These are phyloP conservation scores for Lithobates sylvaticus DNA, from an alignment of 2,797 vertebrate genomes.

Conservation along the genomic window DNA sequence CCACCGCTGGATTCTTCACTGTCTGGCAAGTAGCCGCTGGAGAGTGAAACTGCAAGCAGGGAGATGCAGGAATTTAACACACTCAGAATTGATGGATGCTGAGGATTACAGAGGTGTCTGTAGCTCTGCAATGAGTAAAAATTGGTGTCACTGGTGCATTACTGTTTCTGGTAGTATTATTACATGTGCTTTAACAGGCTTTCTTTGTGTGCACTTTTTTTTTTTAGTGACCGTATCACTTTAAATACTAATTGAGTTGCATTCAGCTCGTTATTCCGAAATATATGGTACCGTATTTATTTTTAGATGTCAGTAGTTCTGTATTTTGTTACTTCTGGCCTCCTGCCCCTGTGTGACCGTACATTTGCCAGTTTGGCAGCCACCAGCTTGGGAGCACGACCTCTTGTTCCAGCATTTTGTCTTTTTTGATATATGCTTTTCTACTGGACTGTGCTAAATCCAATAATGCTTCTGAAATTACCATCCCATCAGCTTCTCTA, in stretches of 20 bases:
- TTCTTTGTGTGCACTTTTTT: no score
- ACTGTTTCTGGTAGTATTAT: no score
- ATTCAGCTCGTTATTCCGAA: background rate
- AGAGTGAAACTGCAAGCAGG: no score
- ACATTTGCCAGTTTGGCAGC: constrained; percentile 32
- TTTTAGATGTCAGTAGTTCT: background rate
- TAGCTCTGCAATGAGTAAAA: no score
- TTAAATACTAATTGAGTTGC: background rate
- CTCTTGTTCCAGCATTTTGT: constrained; percentile 40
- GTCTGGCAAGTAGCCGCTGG: no score
- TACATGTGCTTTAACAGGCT: no score
- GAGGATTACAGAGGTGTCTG: no score
- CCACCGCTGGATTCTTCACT: no score
- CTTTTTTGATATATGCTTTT: constrained; percentile 38
- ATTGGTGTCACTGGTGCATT: no score
- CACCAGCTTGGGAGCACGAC: constrained; percentile 6
- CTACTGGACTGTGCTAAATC: constrained; percentile 43
- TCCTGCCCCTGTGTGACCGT: background rate
- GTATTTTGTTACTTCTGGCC: background rate
- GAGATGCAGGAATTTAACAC: no score
- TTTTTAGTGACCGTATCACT: background rate
- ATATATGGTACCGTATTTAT: background rate
- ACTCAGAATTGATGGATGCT: no score
- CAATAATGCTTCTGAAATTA: constrained; percentile 21
- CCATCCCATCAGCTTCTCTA: constrained; percentile 6